Percentiles rank a stretch among this genome's conserved stretches.
phyloP scores from a whole-genome alignment of 2,888 invertebrate species.

The Malthinus flaveolus region DNA sequence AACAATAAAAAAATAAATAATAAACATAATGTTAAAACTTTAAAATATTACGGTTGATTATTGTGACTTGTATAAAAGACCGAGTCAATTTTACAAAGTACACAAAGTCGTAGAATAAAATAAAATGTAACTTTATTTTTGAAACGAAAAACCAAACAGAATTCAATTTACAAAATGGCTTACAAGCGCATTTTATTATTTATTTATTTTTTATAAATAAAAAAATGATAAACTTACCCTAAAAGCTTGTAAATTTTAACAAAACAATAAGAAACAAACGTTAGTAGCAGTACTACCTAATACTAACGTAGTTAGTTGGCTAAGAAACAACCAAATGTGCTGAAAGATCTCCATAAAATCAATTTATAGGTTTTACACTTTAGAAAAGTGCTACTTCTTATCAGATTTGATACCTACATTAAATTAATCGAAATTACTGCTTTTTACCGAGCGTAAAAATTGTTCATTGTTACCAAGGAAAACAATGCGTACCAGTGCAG shows the following conservation, averaged over 20 bases:
- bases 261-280: constrained; percentile 10
- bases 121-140: constrained; percentile 3
- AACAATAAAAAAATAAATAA: too few relatives aligned
- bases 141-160: constrained; percentile 1
- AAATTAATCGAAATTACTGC: constrained; percentile 36
- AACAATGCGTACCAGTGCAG: constrained; percentile 32
- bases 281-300: too few relatives aligned
- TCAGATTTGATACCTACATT: constrained; percentile 36
- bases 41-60: neutral
- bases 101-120: constrained; percentile 22
- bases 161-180: constrained; percentile 18
- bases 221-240: constrained; percentile 12
- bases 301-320: constrained; percentile 23
- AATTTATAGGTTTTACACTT: constrained; percentile 37
- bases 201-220: neutral
- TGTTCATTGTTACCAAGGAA: constrained; percentile 34
- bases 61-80: neutral
- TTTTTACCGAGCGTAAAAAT: constrained; percentile 36
- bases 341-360: constrained; percentile 28
- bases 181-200: constrained; percentile 14
- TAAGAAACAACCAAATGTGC: constrained; percentile 31
- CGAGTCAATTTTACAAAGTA: constrained; percentile 23
- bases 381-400: constrained; percentile 35
- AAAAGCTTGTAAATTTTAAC: constrained; percentile 1
- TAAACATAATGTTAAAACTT: neutral